Percentiles rank a stretch among this genome's conserved stretches.
Evolutionary conservation across 2,888 invertebrate genomes (phyloP).

Genomic region (Scaptomyza parva): DNA sequence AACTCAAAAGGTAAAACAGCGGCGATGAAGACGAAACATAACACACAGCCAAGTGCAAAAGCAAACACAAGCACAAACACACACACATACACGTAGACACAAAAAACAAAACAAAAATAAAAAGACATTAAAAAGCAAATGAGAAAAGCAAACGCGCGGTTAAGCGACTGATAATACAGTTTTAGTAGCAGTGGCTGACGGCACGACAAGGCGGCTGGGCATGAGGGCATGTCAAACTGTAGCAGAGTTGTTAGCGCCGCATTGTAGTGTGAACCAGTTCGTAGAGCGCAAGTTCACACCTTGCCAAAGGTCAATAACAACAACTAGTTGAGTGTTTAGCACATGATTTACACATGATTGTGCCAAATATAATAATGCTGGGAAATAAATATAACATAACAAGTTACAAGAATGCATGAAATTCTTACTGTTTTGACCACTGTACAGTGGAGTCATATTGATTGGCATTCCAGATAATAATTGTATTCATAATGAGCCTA

Average conservation of each 20-base stretch:
- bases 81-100: slow-evolving; percentile 24
- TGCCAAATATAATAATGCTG: slow-evolving; percentile 1
- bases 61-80: slow-evolving; percentile 55
- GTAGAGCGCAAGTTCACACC: slow-evolving; percentile 11
- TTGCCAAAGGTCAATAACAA: neutral
- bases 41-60: slow-evolving; percentile 55
- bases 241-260: slow-evolving; percentile 17
- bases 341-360: neutral
- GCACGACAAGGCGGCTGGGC: neutral
- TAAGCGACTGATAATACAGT: slow-evolving; percentile 66
- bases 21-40: slow-evolving; percentile 50
- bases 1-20: slow-evolving; percentile 61
- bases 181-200: slow-evolving; percentile 24
- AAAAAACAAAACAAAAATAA: slow-evolving; percentile 24
- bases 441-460: neutral
- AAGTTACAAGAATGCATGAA: neutral
- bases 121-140: slow-evolving; percentile 24
- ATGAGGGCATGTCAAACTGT: slow-evolving; percentile 29
- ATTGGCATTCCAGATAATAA: slow-evolving; percentile 1
- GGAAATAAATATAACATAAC: slow-evolving; percentile 10
- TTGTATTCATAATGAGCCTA: neutral
- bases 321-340: neutral
- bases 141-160: slow-evolving; percentile 31
- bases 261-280: slow-evolving; percentile 41
- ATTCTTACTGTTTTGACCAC: neutral